These are phyloP conservation scores for Drosophila tanythrix DNA, from an alignment of 2,888 invertebrate genomes.

Conservation along the genomic window DNA sequence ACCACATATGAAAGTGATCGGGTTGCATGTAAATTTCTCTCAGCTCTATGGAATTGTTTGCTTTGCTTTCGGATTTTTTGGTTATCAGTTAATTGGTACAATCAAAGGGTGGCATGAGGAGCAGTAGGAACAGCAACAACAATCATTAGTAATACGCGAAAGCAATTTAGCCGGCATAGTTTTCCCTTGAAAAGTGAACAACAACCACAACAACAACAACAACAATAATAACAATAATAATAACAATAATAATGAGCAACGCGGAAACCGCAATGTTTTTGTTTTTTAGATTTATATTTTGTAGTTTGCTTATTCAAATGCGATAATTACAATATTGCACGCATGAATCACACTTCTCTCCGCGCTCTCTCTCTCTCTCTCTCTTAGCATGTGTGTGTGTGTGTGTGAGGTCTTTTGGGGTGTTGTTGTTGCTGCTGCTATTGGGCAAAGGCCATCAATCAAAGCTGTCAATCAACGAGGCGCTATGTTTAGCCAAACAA, in stretches of 20 bases:
- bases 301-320: slow-evolving; percentile 54
- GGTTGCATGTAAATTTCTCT: neutral
- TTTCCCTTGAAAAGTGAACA: slow-evolving; percentile 31
- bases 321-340: slow-evolving; percentile 72
- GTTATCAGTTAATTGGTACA: slow-evolving; percentile 66
- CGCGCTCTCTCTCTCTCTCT: neutral
- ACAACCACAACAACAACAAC: slow-evolving; percentile 11
- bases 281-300: slow-evolving; percentile 26
- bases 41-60: neutral
- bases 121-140: slow-evolving; percentile 9
- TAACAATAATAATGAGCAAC: slow-evolving; percentile 28
- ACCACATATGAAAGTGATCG: neutral
- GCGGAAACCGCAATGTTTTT: slow-evolving; percentile 37
- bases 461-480: slow-evolving; percentile 67
- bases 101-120: slow-evolving; percentile 24
- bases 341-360: slow-evolving; percentile 56
- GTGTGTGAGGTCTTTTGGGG: neutral
- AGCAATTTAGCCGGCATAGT: slow-evolving; percentile 46
- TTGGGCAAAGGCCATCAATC: slow-evolving; percentile 60
- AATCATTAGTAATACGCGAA: slow-evolving; percentile 38
- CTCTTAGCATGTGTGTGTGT: neutral
- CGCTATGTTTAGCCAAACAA: slow-evolving; percentile 53
- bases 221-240: slow-evolving; percentile 12
- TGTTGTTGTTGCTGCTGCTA: slow-evolving; percentile 16
- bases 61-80: slow-evolving; percentile 24